Base-by-base conservation (phyloP, 2,888 invertebrate species). In the Cosmia trapezina region DNA sequence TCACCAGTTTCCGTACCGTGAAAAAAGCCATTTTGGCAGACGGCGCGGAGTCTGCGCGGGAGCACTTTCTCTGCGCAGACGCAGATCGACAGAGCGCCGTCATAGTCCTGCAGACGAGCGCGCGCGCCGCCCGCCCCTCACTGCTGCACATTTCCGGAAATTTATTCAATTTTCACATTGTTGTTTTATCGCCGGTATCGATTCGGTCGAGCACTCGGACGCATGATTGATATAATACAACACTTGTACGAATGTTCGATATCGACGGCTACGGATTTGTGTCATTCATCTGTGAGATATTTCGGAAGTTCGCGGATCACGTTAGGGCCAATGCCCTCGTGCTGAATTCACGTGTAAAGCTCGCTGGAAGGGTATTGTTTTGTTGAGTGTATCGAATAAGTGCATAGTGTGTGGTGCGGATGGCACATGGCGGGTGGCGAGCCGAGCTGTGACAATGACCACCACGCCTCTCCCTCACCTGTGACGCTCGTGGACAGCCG, bases 41-140 rank as follows among this genome's bases (percentile, higher is more conserved):
- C 96, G 94, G 91, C 94, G 92, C 92, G 91, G 94, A 95, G 96
- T 96, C 96, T 96, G 95, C 92, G 93, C 93, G 88, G 91, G 92
- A 93, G 88, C 91, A 95, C 96, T 96, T 96, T 95, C 96, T 94
- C 95, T 93, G 95, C 92, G 92, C 92, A 88, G 89, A 89, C 91
- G 91, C 91, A 88, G 91, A 87, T 90, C 89, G 85, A 82, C 84
- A 87, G 84, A 86, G 88, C 89, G 90, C 90, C 88, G 91, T 90
- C 93, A 91, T 88, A 91, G 89, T 93, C 91, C 91, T 92, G 90
- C 92, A 89, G 90, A 88, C 92, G 87, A 83, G 90, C 91, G 93
- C 87, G 89, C 89, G 90, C 92, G 91, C 90, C 92, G 93, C 92
- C 90, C 92, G 93, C 91, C 87, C 90, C 89, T 81, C 78, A 77